A percentile compares a stretch with the other conserved stretches of the same genome.
These are phyloP conservation scores for Colossoma macropomum DNA, from an alignment of 2,113 vertebrate species.

Conservation along the genomic window DNA sequence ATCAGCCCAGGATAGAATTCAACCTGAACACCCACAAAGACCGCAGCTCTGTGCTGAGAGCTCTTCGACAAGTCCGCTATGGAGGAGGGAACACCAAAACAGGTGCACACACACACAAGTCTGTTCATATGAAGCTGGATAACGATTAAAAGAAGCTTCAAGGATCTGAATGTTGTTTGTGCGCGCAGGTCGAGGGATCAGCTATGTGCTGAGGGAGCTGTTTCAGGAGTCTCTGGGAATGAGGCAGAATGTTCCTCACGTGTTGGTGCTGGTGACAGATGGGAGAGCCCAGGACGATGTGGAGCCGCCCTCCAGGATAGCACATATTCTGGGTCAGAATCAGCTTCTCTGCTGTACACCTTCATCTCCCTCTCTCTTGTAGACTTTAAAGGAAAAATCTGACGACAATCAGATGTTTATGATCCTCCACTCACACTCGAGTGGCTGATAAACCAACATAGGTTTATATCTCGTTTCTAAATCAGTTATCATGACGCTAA, in stretches of 20 bases:
- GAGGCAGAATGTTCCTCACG: constrained; percentile 79
- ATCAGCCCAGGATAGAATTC: constrained; percentile 85
- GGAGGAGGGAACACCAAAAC: constrained; percentile 88
- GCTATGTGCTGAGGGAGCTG: constrained; percentile 82
- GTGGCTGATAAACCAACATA: no score
- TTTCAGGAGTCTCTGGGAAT: constrained; percentile 86
- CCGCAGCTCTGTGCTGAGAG: constrained; percentile 80
- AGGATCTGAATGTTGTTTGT: neutral
- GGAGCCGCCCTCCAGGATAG: constrained; percentile 79
- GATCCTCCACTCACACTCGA: no score
- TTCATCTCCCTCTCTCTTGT: neutral
- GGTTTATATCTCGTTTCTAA: no score
- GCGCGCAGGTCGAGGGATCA: constrained; percentile 81
- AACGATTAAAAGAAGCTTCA: neutral
- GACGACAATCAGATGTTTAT: neutral
- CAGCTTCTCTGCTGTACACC: neutral
- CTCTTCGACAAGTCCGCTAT: constrained; percentile 78
- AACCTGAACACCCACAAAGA: constrained; percentile 79
- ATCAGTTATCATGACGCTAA: no score
- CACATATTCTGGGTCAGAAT: constrained; percentile 79
- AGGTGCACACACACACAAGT: constrained; percentile 66
- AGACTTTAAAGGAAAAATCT: neutral
- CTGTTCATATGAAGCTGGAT: neutral
- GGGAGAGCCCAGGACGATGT: constrained; percentile 89
- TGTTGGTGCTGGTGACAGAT: constrained; percentile 86